These are phyloP conservation scores for Melinaea menophilus DNA, from an alignment of 2,888 invertebrate genomes.

Conservation along the genomic window DNA sequence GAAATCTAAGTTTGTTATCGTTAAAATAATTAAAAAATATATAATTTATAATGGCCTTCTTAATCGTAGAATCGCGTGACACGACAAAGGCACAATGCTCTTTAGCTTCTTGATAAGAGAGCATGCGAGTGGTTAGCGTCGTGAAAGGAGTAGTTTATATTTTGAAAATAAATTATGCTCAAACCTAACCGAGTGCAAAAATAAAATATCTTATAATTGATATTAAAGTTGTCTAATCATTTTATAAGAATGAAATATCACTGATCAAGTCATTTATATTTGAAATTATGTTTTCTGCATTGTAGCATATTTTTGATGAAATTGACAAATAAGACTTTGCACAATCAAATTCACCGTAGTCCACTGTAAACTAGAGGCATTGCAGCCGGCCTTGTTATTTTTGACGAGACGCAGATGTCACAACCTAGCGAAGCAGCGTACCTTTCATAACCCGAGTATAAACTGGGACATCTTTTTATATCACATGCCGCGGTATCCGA, in stretches of 20 bases:
- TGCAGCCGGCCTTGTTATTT: too few species aligned
- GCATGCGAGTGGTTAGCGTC: conserved; percentile 44
- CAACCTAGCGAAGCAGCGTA: too few species aligned
- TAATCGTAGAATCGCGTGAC: conserved; percentile 66
- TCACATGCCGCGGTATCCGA: too few species aligned
- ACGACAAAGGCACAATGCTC: conserved; percentile 46
- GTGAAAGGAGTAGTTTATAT: conserved; percentile 56
- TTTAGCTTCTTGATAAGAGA: conserved; percentile 49
- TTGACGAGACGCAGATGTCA: too few species aligned
- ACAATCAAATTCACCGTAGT: too few species aligned
- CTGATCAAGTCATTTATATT: too few species aligned
- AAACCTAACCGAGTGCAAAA: conserved; percentile 22
- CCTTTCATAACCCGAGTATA: too few species aligned
- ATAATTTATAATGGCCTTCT: conserved; percentile 40
- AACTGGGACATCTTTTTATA: too few species aligned
- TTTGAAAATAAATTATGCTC: conserved; percentile 57
- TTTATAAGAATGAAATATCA: neutral
- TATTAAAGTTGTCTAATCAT: neutral
- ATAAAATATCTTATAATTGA: neutral
- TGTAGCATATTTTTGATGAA: too few species aligned
- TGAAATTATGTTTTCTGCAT: too few species aligned
- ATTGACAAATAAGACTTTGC: too few species aligned
- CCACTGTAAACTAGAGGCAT: too few species aligned
- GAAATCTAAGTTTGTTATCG: conserved; percentile 32
- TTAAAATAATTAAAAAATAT: conserved; percentile 51